A percentile compares a stretch with the other conserved stretches of the same genome.
phyloP scores from a whole-genome alignment of 2,113 vertebrate species.

The Lasiurus borealis region DNA sequence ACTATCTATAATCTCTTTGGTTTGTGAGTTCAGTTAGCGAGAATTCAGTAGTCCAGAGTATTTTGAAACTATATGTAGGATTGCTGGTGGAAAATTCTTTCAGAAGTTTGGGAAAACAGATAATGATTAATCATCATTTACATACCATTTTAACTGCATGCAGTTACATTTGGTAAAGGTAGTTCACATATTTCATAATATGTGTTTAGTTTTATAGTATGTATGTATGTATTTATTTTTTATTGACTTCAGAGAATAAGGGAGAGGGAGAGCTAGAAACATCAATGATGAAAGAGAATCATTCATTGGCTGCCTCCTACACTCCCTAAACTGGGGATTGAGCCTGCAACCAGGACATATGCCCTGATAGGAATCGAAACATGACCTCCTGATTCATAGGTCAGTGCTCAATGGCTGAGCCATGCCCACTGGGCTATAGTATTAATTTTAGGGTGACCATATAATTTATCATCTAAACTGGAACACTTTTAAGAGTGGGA shows the following conservation, averaged over 20 bases:
- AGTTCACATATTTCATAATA: neutral
- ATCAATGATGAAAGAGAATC: too few relatives aligned
- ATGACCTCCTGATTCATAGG: too few relatives aligned
- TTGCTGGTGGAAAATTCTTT: slow-evolving; percentile 49
- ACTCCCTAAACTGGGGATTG: too few relatives aligned
- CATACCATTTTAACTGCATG: slow-evolving; percentile 15
- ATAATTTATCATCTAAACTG: neutral
- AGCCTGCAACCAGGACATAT: too few relatives aligned
- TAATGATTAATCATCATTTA: neutral
- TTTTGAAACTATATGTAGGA: neutral
- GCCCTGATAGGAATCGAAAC: too few relatives aligned
- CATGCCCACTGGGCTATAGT: neutral
- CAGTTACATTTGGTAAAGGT: slow-evolving; percentile 23
- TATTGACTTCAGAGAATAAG: too few relatives aligned
- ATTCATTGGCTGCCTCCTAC: too few relatives aligned
- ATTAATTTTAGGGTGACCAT: neutral
- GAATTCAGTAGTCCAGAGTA: slow-evolving; percentile 4
- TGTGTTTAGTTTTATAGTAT: slow-evolving; percentile 23
- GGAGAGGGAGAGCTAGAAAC: too few relatives aligned
- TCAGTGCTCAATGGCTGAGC: too few relatives aligned
- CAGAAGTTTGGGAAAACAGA: slow-evolving; percentile 21
- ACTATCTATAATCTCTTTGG: neutral
- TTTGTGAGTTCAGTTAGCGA: neutral
- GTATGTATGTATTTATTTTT: too few relatives aligned
- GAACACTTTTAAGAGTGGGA: slow-evolving; percentile 12